phyloP scores from a whole-genome alignment of 2,797 vertebrate genomes.

The Dromococcyx pavoninus region DNA sequence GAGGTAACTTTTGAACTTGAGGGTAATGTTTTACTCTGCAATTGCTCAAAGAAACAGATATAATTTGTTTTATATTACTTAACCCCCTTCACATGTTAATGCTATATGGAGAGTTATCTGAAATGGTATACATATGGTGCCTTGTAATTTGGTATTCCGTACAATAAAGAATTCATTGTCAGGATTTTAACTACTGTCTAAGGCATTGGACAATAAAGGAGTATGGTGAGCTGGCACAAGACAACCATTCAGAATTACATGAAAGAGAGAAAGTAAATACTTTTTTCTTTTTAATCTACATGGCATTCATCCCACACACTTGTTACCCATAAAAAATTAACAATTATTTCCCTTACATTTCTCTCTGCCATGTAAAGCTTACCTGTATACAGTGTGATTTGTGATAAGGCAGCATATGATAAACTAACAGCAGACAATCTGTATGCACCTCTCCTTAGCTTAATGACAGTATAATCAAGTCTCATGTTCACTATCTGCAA shows the following conservation, averaged over 20 bases:
- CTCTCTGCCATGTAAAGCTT: background rate
- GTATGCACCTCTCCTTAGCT: background rate
- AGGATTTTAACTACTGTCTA: background rate
- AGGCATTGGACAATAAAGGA: background rate
- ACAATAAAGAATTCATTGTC: background rate
- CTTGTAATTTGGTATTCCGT: background rate
- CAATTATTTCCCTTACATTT: background rate
- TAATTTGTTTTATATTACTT: background rate
- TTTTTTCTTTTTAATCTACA: background rate
- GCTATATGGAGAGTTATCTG: background rate
- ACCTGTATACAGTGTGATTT: background rate
- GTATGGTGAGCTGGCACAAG: background rate
- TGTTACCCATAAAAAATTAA: background rate
- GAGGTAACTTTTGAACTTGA: slow-evolving; percentile 36
- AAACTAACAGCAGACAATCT: background rate
- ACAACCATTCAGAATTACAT: background rate
- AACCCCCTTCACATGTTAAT: background rate
- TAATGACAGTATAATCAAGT: background rate
- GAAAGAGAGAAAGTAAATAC: background rate
- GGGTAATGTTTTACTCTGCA: background rate
- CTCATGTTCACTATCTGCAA: background rate
- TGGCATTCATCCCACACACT: background rate
- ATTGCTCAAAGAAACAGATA: background rate
- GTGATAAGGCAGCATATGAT: background rate
- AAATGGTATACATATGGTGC: background rate